Evolutionary conservation across 2,888 invertebrate species (phyloP).

Genomic region (Meteorus cinctellus): DNA sequence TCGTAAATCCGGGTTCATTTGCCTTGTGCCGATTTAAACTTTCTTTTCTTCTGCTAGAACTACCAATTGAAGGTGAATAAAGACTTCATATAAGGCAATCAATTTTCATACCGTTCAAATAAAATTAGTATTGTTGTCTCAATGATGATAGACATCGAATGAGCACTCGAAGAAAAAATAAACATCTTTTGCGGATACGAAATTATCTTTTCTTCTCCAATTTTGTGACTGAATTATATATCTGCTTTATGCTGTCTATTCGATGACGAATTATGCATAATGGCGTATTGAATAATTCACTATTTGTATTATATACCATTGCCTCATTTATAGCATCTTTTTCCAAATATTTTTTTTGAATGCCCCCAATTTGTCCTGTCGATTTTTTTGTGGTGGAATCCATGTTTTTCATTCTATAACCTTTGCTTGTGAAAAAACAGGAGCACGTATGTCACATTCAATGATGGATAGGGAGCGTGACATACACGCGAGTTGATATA

Average conservation of each 20-base stretch:
- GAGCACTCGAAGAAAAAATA: no score
- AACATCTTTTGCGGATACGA: background rate
- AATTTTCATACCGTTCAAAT: no score
- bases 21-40: no score
- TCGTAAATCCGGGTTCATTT: no score
- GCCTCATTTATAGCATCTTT: slow-evolving; percentile 20
- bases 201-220: background rate
- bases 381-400: background rate
- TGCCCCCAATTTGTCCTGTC: background rate
- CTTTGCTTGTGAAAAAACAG: slow-evolving; percentile 13
- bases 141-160: no score
- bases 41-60: no score
- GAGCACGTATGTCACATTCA: slow-evolving; percentile 29
- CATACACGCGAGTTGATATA: background rate
- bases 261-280: slow-evolving; percentile 59
- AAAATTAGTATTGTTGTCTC: no score
- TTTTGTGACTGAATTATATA: slow-evolving; percentile 7
- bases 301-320: background rate
- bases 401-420: background rate
- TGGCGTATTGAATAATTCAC: background rate
- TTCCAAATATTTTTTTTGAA: slow-evolving; percentile 32
- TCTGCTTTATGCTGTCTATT: slow-evolving; percentile 56
- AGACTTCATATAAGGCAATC: no score
- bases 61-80: no score
- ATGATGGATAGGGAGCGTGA: slow-evolving; percentile 33